Evolutionary conservation across 2,888 invertebrate genomes (phyloP).

Genomic region (Polia nebulosa): DNA sequence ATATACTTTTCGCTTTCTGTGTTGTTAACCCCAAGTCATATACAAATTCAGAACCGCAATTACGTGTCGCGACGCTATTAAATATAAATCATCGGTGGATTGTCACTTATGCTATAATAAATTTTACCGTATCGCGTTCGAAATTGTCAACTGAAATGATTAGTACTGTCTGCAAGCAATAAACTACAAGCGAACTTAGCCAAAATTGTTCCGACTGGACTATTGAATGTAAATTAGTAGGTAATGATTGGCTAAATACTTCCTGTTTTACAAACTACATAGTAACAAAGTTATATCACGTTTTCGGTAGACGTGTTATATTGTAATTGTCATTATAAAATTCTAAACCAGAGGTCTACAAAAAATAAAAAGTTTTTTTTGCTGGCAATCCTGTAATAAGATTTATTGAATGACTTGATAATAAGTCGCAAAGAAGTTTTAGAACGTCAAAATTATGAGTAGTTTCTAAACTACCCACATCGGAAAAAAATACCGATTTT

Average conservation of each 20-base stretch:
- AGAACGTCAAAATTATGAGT: too few species aligned
- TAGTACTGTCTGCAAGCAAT: conserved; percentile 37
- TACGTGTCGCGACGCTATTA: conserved; percentile 27
- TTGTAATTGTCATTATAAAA: conserved; percentile 75
- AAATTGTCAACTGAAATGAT: conserved; percentile 44
- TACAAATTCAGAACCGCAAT: conserved; percentile 22
- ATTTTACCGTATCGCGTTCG: conserved; percentile 45
- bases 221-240: conserved; percentile 65
- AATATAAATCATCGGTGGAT: conserved; percentile 35
- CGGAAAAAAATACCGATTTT: too few species aligned
- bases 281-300: conserved; percentile 49
- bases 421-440: too few species aligned
- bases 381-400: too few species aligned
- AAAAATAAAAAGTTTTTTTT: too few species aligned
- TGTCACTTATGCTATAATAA: conserved; percentile 39
- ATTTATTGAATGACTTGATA: too few species aligned
- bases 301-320: conserved; percentile 68
- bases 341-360: conserved; percentile 78
- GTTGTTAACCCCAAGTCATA: conserved; percentile 13
- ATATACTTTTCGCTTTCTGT: conserved; percentile 8
- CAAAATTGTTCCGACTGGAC: conserved; percentile 45
- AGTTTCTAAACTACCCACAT: too few species aligned
- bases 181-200: conserved; percentile 38
- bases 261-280: conserved; percentile 59
- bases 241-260: conserved; percentile 55